Base-by-base conservation (phyloP, 53 echinoderm and acorn worm genomes). In the Stichopus horrens region DNA sequence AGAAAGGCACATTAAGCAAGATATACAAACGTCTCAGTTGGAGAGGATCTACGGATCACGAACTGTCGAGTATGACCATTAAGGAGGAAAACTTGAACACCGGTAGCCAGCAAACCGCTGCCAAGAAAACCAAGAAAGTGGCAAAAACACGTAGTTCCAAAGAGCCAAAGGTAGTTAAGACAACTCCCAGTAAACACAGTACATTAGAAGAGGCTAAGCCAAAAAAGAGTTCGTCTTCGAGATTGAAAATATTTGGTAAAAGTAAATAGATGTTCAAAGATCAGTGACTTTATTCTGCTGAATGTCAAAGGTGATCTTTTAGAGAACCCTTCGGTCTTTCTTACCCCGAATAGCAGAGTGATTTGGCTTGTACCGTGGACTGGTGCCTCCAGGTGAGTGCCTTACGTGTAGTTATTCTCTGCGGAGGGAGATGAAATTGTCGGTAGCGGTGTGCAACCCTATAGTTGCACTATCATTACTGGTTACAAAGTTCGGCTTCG, bases 11-110 rank as follows among this genome's bases (percentile, higher is more conserved):
- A 18, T 54, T 91, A 22, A 91, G 88, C 74, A 83, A 83, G 13
- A 83, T 91, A 7, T 81, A 86, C 52, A 88, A 91, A 83, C 58
- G 91, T 53, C 52, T 88, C 8, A 88, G 88, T 76, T 83, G 82
- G 76, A 88, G 91, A 54, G 88, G 91, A 5, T 83, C 88, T 23
- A 76, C 37, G 7, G 85, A 85, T 85, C 85, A 85, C 9, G 67
- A 37, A 37, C 23, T 85, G 10, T 20, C 23, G 16, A 67, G 14
- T 8, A 4, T 16, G 18, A 22, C 85, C 6, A 65, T 66, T 52
- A 9, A 20, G 51, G 85, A 58, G 66, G 68, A 65, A 66, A 76
- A 22, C 14, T 11, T 54, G 5, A 54, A 22, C 14, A 74, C n/a
- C 75, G 54, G 16, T 53, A 53, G 78, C 16, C 55, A 19, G 9